These are phyloP conservation scores for Orchestia grillus DNA, from an alignment of 1,140 invertebrate species.

Conservation along the genomic window DNA sequence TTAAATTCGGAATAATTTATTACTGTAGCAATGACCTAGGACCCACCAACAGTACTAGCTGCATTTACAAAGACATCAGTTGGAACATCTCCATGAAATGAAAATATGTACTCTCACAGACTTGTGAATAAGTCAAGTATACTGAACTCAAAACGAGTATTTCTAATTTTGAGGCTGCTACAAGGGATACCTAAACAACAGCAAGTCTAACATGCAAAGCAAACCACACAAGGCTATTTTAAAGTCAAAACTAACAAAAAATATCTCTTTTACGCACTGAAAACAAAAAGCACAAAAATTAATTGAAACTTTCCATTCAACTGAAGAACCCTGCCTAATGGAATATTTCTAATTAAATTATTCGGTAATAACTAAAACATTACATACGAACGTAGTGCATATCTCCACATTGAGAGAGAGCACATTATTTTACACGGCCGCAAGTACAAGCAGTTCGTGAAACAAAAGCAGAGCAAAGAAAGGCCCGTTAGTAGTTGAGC, in stretches of 20 bases:
- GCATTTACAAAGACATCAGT: neutral
- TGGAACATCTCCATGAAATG: neutral
- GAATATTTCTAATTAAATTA: neutral
- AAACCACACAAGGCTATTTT: neutral
- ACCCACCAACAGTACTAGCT: neutral
- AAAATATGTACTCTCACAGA: neutral
- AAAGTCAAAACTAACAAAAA: neutral
- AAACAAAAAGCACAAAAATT: neutral
- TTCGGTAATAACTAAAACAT: neutral
- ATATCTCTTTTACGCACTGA: neutral
- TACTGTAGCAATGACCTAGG: neutral
- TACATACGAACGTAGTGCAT: neutral
- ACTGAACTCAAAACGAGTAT: neutral
- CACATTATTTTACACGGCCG: neutral
- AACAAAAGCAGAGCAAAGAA: neutral
- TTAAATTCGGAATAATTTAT: neutral
- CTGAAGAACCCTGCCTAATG: neutral
- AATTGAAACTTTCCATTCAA: too few relatives aligned
- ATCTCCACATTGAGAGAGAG: neutral
- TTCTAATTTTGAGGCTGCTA: neutral
- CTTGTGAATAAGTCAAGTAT: neutral
- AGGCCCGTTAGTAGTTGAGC: conserved; percentile 61
- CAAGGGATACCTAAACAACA: neutral
- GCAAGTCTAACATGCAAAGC: neutral
- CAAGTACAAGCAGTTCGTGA: neutral